Base-by-base conservation (phyloP, 2,888 invertebrate species). In the Pediacus dermestoides region DNA sequence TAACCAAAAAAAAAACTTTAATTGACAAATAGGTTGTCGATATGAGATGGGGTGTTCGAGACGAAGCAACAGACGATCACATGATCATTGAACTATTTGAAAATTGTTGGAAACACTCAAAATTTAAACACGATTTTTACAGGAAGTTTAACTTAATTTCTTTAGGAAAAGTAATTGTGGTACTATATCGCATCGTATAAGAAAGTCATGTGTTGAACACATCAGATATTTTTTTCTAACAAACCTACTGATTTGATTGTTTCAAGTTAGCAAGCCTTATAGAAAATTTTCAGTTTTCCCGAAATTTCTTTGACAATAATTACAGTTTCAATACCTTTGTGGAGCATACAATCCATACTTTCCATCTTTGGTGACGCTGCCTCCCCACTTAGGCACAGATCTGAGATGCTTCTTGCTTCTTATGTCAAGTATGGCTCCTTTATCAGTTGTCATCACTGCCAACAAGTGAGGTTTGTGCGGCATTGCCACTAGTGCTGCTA, bases 11-110 rank as follows among this genome's bases (percentile, higher is more conserved):
- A n/a, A n/a, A n/a, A n/a, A n/a, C n/a, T n/a, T n/a, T n/a, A n/a
- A n/a, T n/a, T n/a, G n/a, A n/a, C n/a, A n/a, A n/a, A n/a, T n/a
- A 92, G 92, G 95, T 96, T 2, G 96, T 96, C 14, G 96, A 96
- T 70, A 96, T 96, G 96, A 77, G 96, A 60, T 96, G 96, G 96
- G 96, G 96, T 3, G 95, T 96, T 0, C 75, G 96, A 59, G 96
- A 96, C 62, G 96, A 96, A 70, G 95, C 96, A 0, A 97, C 96
- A 0, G 96, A 97, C 61, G 97, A 97, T 80, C 97, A 97, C 73
- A 95, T 95, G 94, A 97, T 96, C 11, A 96, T 96, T 0, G 93
- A 95, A 59, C 78, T 97, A n/a, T n/a, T 97, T 46, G 88, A 91
- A 69, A 97, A 96, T 69, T 97, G 96, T 63, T 96, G 97, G 67